These are phyloP conservation scores for Ptychodera flava DNA, from an alignment of 35 echinoderm and acorn worm genomes.

Conservation along the genomic window DNA sequence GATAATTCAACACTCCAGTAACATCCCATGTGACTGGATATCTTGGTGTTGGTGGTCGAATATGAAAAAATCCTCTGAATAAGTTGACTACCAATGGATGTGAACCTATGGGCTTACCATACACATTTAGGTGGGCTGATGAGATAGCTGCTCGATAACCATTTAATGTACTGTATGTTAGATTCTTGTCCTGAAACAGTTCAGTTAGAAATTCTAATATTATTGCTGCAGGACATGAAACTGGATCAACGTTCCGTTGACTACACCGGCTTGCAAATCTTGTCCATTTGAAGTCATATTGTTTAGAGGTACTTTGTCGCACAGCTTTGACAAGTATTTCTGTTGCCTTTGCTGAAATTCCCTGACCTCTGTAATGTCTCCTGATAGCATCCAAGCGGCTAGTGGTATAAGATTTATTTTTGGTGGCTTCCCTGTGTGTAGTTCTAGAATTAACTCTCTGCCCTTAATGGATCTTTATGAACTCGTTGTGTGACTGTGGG, in stretches of 20 bases:
- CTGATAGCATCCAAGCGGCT: conserved; percentile 7
- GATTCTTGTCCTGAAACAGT: background rate
- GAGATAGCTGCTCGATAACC: conserved; percentile 13
- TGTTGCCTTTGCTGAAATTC: conserved; percentile 12
- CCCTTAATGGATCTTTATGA: background rate
- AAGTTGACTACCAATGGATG: conserved; percentile 21
- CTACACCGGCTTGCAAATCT: conserved; percentile 8
- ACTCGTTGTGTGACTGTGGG: background rate
- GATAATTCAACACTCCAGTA: conserved; percentile 21
- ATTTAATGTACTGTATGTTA: conserved; percentile 19
- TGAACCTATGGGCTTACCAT: conserved; percentile 11
- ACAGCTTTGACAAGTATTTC: conserved; percentile 7
- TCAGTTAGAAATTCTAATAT: conserved; percentile 28
- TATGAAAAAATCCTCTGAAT: conserved; percentile 27
- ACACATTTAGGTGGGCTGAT: background rate
- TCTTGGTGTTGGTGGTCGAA: conserved; percentile 16
- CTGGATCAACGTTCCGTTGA: conserved; percentile 8
- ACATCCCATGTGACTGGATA: conserved; percentile 29
- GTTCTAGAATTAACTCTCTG: background rate
- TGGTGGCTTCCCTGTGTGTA: conserved; percentile 17
- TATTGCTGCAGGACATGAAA: conserved; percentile 23
- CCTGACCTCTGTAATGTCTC: background rate
- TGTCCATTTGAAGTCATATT: conserved; percentile 39
- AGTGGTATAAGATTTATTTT: conserved; percentile 13
- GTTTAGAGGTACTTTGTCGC: conserved; percentile 35